These are phyloP conservation scores for Picus viridis DNA, from an alignment of 2,797 vertebrate genomes.

Conservation along the genomic window DNA sequence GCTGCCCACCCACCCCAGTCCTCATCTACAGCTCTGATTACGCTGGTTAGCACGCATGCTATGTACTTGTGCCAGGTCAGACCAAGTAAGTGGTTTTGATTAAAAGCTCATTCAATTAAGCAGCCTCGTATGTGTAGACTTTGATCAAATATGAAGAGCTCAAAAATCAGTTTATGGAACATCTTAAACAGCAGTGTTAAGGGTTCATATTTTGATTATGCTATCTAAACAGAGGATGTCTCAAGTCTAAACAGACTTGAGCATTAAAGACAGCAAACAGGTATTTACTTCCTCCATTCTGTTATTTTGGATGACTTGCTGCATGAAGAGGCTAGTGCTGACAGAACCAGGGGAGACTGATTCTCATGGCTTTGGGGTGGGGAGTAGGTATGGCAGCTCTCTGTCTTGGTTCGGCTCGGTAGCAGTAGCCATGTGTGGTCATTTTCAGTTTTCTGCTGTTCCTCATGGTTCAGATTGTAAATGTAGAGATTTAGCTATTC, in stretches of 20 bases:
- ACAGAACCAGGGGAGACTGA: not conserved
- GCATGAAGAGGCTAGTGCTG: not conserved
- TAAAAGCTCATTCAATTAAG: not conserved
- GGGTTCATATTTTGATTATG: not conserved
- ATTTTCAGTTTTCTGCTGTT: not conserved
- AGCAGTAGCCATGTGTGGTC: not conserved
- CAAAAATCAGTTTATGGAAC: not conserved
- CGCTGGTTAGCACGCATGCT: not conserved
- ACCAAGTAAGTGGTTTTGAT: not conserved
- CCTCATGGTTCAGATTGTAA: not conserved
- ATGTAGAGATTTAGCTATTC: not conserved
- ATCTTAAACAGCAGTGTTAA: not conserved
- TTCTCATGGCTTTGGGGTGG: not conserved
- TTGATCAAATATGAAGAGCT: not conserved
- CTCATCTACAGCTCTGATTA: not conserved
- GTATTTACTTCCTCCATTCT: not conserved
- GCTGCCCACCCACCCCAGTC: not conserved
- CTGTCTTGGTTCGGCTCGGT: not conserved
- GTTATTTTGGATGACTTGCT: not conserved
- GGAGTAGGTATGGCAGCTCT: fast-evolving
- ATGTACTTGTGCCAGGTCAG: not conserved
- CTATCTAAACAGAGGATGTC: not conserved
- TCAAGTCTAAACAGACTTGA: not conserved
- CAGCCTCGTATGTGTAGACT: fast-evolving
- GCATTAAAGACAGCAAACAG: not conserved